Evolutionary conservation across 2,888 invertebrate genomes (phyloP).

Genomic region (Erannis defoliaria): DNA sequence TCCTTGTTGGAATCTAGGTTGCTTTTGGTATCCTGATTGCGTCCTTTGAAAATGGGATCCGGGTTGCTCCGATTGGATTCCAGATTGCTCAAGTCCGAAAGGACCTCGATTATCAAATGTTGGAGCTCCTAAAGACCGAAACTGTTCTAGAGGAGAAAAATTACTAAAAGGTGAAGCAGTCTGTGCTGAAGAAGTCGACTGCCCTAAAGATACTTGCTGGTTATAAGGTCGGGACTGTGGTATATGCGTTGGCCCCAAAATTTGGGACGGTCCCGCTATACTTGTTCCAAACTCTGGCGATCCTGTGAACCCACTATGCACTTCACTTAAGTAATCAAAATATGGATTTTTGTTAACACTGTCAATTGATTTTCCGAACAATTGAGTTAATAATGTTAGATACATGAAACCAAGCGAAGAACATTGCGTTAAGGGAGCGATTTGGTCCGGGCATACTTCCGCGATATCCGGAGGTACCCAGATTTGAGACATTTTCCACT

Average conservation of each 20-base stretch:
- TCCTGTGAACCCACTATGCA: conserved; percentile 28
- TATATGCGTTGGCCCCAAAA: conserved; percentile 9
- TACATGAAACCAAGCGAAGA: conserved; percentile 87
- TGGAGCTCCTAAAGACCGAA: conserved; percentile 6
- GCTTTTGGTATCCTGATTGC: conserved; percentile 6
- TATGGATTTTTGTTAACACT: conserved; percentile 49
- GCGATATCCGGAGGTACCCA: conserved; percentile 88
- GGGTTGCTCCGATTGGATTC: not conserved
- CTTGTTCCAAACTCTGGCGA: conserved; percentile 23
- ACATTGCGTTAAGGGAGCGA: conserved; percentile 86
- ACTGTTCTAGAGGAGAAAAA: not conserved
- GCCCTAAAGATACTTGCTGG: conserved; percentile 9
- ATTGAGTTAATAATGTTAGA: conserved; percentile 83
- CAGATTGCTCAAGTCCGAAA: conserved; percentile 9
- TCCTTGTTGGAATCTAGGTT: not conserved
- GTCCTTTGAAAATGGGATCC: not conserved
- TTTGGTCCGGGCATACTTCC: conserved; percentile 82
- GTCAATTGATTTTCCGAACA: conserved; percentile 86
- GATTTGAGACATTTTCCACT: conserved; percentile 56
- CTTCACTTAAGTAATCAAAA: conserved; percentile 32
- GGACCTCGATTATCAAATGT: conserved; percentile 9
- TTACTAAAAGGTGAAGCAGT: conserved; percentile 2
- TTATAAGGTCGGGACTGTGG: conserved; percentile 3
- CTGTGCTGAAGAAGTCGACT: not conserved
- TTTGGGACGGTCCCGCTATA: conserved; percentile 8